These are phyloP conservation scores for Phortica magna DNA, from an alignment of 2,888 invertebrate genomes.

Conservation along the genomic window DNA sequence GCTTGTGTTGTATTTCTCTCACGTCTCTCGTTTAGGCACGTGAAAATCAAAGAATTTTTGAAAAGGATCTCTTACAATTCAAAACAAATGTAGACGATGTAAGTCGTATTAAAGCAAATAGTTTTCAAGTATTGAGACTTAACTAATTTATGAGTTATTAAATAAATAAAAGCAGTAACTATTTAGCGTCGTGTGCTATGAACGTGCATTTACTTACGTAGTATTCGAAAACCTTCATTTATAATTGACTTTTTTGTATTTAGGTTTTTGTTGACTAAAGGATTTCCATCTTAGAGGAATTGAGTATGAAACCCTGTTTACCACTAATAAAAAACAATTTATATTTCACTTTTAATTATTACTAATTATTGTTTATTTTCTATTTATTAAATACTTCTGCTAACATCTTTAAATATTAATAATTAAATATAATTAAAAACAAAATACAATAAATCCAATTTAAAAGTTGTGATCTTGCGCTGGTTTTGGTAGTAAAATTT, in stretches of 20 bases:
- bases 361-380: constrained; percentile 36
- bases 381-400: constrained; percentile 39
- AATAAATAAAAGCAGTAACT: constrained; percentile 55
- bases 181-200: constrained; percentile 61
- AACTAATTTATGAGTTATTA: not conserved
- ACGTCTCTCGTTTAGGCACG: constrained; percentile 71
- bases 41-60: constrained; percentile 72
- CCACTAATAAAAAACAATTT: not conserved
- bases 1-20: constrained; percentile 62
- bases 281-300: constrained; percentile 28
- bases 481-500: constrained; percentile 77
- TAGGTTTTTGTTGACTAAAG: constrained; percentile 28
- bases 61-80: constrained; percentile 74
- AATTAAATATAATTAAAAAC: constrained; percentile 28
- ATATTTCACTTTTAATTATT: constrained; percentile 31
- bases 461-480: constrained; percentile 60
- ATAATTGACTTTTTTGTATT: constrained; percentile 1
- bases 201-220: not conserved
- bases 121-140: constrained; percentile 3
- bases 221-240: not conserved
- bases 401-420: constrained; percentile 28
- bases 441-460: constrained; percentile 43
- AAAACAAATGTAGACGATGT: constrained; percentile 74
- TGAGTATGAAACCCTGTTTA: constrained; percentile 24
- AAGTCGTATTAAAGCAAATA: constrained; percentile 59